phyloP scores from a whole-genome alignment of 2,797 vertebrate species.

The Scolopax bukidnonensis region DNA sequence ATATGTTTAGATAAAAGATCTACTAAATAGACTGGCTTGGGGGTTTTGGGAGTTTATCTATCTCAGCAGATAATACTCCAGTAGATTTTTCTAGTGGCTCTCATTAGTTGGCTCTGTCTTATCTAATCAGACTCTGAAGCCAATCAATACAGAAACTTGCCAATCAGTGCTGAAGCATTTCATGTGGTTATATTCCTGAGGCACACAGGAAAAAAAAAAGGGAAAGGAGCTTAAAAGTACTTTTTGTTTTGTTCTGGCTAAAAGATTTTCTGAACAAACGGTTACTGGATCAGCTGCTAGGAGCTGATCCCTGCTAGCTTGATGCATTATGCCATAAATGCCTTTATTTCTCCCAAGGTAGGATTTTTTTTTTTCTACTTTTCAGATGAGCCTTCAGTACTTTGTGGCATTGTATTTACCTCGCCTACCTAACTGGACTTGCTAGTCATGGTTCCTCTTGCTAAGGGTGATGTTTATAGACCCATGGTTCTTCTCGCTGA shows the following conservation, averaged over 20 bases:
- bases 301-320: background rate
- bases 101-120: slow-evolving; percentile 49
- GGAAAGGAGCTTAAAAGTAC: background rate
- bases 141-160: slow-evolving; percentile 63
- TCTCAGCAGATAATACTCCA: slow-evolving; percentile 38
- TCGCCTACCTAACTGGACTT: background rate
- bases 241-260: slow-evolving; percentile 48
- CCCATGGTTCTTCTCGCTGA: background rate
- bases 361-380: background rate
- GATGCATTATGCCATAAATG: background rate
- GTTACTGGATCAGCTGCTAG: slow-evolving; percentile 2
- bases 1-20: slow-evolving; percentile 28
- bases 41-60: slow-evolving; percentile 30
- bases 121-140: slow-evolving; percentile 57
- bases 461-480: background rate
- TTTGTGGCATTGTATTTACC: background rate
- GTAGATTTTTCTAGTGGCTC: slow-evolving; percentile 42
- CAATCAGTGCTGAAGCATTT: slow-evolving; percentile 38
- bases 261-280: background rate
- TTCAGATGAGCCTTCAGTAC: background rate
- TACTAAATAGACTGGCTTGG: background rate
- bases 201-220: background rate
- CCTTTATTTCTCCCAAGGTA: background rate
- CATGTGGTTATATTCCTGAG: slow-evolving; percentile 19
- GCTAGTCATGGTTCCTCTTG: background rate